These are phyloP conservation scores for Wasmannia auropunctata DNA, from an alignment of 1,140 invertebrate genomes.

Conservation along the genomic window DNA sequence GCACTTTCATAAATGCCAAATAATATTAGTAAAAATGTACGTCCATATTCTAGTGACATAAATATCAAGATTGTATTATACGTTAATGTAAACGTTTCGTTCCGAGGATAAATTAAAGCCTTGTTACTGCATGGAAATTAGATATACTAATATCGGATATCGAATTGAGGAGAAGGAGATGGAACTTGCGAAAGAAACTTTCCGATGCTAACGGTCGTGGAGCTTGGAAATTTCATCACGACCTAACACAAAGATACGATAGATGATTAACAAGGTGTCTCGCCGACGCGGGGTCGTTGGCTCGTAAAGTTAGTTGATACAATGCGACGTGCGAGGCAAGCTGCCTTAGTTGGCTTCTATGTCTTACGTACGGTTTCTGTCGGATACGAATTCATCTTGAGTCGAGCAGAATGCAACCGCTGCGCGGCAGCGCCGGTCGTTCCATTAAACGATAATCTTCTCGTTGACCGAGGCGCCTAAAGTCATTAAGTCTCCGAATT, in stretches of 20 bases:
- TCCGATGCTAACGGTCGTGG: background rate
- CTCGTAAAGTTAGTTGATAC: slow-evolving; percentile 46
- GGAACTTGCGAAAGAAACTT: background rate
- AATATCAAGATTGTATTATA: background rate
- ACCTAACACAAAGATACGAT: background rate
- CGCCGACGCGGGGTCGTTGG: background rate
- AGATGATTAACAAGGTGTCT: slow-evolving; percentile 36
- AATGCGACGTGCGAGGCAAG: slow-evolving; percentile 4
- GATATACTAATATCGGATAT: background rate
- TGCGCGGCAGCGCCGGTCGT: background rate
- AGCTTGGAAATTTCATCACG: background rate
- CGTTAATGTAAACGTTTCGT: background rate
- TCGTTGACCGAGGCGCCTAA: slow-evolving; percentile 26
- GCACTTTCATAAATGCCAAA: background rate
- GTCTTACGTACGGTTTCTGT: slow-evolving; percentile 67
- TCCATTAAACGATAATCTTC: slow-evolving; percentile 55
- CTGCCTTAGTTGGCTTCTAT: slow-evolving; percentile 44
- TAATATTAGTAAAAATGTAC: background rate
- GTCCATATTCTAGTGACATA: background rate
- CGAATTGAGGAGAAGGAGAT: background rate
- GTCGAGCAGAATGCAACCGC: background rate
- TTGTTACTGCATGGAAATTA: background rate
- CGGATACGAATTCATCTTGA: slow-evolving; percentile 63
- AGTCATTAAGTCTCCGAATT: slow-evolving; percentile 14
- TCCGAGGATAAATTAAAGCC: background rate